Evolutionary conservation across 2,797 vertebrate species (phyloP), one percentile per base, ranked within the genome.

Genomic region (Brachymystax lenok): DNA sequence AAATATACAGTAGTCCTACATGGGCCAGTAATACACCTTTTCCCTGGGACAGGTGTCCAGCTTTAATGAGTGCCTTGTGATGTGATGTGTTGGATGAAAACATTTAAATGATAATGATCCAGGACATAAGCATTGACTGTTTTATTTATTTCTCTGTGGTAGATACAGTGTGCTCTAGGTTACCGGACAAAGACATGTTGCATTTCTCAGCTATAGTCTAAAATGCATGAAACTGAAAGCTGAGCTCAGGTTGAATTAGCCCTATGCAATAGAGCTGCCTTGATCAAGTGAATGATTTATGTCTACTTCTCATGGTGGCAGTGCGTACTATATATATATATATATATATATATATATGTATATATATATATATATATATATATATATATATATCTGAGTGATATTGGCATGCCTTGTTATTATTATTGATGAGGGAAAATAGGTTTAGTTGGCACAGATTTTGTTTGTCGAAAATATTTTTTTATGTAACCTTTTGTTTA

Each of bases 181-280:
- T 40, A 81, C 52, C 17, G 6, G 59, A 46, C 40, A 69, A 69
- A 69, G 30, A 24, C 17, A 24, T 5, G 50, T 67, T 79, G 78
- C 78, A 79, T 78, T 83, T 83, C 66, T 76, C 40, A 75, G 52
- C 71, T 73, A 3, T 30, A 33, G 84, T 87, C 88, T 79, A 84
- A 85, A 85, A 90, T 88, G 88, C 78, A 75, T 4, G 54, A 72
- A 75, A 61, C 40, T 0, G 73, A 86, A 78, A 77, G 76, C 19
- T 52, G 69, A 81, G 83, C 88, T 90, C 81, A 84, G 87, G 87
- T 84, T 76, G 77, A 87, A 85, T 81, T 71, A 73, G 71, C 81
- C 76, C 5, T 70, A 71, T 79, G 85, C 82, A 74, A 72, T 68
- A 66, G 85, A 19, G n/a, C 78, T 78, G 79, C 70, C 46, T 82